A percentile compares a stretch with the other conserved stretches of the same genome.
These are phyloP conservation scores for Mionectes olivaceus DNA, from an alignment of 2,797 vertebrate genomes.

Conservation along the genomic window DNA sequence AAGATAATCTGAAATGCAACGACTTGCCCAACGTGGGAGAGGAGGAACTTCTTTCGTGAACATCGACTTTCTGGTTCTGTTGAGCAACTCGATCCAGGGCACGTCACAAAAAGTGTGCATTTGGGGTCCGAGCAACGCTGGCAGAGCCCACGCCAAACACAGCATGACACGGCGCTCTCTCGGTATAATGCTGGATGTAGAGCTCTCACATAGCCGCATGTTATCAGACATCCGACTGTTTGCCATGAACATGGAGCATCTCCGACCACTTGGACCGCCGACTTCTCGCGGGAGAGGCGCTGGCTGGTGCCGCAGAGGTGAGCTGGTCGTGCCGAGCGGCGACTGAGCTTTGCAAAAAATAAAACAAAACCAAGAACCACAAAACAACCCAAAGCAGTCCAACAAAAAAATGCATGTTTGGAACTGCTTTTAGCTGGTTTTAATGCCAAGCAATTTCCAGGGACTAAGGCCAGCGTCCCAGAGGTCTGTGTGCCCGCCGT, in stretches of 20 bases:
- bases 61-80: not conserved
- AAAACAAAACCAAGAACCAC: not conserved
- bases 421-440: slow-evolving; percentile 54
- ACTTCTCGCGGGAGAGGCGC: not conserved
- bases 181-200: slow-evolving; percentile 43
- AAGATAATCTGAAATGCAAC: slow-evolving; percentile 83
- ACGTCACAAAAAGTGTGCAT: not conserved
- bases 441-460: slow-evolving; percentile 66
- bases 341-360: not conserved
- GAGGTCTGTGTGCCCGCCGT: not conserved
- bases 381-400: not conserved
- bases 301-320: not conserved
- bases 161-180: slow-evolving; percentile 60
- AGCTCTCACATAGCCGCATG: slow-evolving; percentile 79
- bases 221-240: slow-evolving; percentile 59
- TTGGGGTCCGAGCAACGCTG: not conserved
- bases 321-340: not conserved
- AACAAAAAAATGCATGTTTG: not conserved
- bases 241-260: slow-evolving; percentile 55
- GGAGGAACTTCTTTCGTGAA: slow-evolving; percentile 90
- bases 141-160: slow-evolving; percentile 47
- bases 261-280: slow-evolving; percentile 7
- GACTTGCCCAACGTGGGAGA: slow-evolving; percentile 87
- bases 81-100: not conserved
- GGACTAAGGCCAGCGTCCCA: not conserved